Base-by-base conservation (phyloP, 2,888 invertebrate genomes). In the Tipula lateralis region DNA sequence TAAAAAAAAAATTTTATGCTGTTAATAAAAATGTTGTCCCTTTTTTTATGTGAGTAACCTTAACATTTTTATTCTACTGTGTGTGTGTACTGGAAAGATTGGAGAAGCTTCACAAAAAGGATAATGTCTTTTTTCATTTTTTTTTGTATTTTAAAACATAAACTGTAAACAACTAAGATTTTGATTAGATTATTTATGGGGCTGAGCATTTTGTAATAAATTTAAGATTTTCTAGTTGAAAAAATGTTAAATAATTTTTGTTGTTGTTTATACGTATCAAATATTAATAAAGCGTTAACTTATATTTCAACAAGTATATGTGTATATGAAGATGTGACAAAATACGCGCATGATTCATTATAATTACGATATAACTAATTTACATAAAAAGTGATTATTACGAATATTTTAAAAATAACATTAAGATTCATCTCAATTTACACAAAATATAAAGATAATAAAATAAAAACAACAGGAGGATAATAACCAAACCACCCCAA, bases 401-500 rank as follows among this genome's bases (percentile, higher is more conserved):
- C n/a, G n/a, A 44, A 16, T 16, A 19, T 44, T 66, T 24, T 66
- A 24, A 12, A 9, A 50, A 66, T 66, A 66, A 66, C 66, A 24
- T 19, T 19, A 24, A 66, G 66, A 19, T 66, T 24, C 66, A 66
- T 66, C 66, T 66, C 66, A 66, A 66, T 66, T 66, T 66, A 66
- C 66, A 66, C 66, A 66, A 66, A 66, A 66, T 66, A 66, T 66
- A 66, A 66, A 24, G 66, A 66, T 66, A 66, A 66, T 66, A 66
- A 66, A 66, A 66, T n/a, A n/a, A 66, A 24, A 44, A 44, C 44
- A 44, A 66, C 24, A 6, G 19, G 24, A 66, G 66, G 66, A 66
- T 24, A 66, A 30, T n/a, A 82, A 30, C 30, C 1, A 82, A 84
- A 84, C 81, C 36, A 85, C 84, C 87, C 88, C 87, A 24, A 88